These are phyloP conservation scores for Sitta carolinensis DNA, from an alignment of 2,797 vertebrate genomes.

Conservation along the genomic window DNA sequence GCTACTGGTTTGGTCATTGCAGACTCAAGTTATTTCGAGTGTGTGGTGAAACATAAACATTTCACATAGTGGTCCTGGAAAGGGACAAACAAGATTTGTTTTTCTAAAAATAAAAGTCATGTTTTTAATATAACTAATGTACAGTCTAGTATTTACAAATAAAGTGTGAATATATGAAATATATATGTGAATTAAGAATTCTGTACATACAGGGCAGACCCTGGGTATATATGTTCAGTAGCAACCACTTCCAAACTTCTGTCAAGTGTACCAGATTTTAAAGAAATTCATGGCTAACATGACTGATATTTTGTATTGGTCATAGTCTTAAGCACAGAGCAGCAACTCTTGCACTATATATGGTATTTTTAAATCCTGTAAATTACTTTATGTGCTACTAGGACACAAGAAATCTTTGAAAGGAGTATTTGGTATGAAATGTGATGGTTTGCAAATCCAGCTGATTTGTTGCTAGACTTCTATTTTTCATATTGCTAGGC, in stretches of 20 bases:
- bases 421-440: not conserved
- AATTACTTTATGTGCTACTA: not conserved
- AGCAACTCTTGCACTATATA: not conserved
- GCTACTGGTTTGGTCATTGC: not conserved
- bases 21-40: not conserved
- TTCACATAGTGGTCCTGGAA: not conserved
- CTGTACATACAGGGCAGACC: not conserved
- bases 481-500: not conserved
- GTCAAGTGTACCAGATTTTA: not conserved
- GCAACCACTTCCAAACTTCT: not conserved
- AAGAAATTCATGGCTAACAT: not conserved
- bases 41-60: not conserved
- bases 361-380: not conserved
- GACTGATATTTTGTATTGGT: not conserved
- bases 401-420: not conserved
- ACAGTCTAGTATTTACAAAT: not conserved
- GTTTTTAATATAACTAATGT: not conserved
- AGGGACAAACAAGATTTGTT: not conserved
- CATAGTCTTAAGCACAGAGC: not conserved
- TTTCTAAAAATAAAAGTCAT: not conserved
- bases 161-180: not conserved
- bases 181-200: not conserved
- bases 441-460: not conserved
- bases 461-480: not conserved
- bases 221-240: not conserved